phyloP scores from a whole-genome alignment of 2,888 invertebrate species.

The Odiellus spinosus region DNA sequence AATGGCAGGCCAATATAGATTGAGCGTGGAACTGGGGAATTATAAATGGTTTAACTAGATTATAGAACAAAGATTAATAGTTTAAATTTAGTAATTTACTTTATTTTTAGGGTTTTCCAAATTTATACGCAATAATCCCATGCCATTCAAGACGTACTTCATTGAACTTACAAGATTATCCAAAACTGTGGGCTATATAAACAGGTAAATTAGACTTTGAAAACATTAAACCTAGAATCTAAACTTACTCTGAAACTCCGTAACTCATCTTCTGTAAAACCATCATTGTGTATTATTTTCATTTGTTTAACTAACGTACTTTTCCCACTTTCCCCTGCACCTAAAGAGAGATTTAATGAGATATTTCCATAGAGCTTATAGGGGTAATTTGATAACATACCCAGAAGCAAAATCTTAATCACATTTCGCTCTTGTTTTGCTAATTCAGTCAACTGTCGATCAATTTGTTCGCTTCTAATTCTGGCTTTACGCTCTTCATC shows the following conservation, averaged over 20 bases:
- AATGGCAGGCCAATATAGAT: constrained; percentile 26
- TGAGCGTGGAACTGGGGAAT: constrained; percentile 27
- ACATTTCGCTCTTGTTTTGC: constrained; percentile 43
- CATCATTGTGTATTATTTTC: constrained; percentile 51
- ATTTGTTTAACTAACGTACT: constrained; percentile 51
- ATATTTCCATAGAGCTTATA: background rate
- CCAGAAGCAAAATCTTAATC: constrained; percentile 44
- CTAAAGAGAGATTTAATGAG: constrained; percentile 25
- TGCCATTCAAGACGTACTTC: constrained; percentile 49
- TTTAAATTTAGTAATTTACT: too few relatives aligned
- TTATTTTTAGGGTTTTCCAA: constrained; percentile 43
- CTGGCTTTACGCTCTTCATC: constrained; percentile 30
- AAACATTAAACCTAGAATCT: background rate
- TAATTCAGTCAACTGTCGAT: constrained; percentile 40
- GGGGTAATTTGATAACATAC: constrained; percentile 28
- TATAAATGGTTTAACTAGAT: background rate
- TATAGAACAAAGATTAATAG: background rate
- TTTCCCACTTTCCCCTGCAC: constrained; percentile 50
- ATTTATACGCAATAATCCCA: constrained; percentile 46
- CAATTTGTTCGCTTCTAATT: constrained; percentile 43
- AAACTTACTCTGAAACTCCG: constrained; percentile 36
- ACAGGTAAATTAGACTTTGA: background rate
- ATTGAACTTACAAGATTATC: constrained; percentile 48
- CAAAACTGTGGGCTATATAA: constrained; percentile 42
- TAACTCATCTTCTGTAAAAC: constrained; percentile 43